phyloP scores from a whole-genome alignment of 2,113 vertebrate genomes.

The Nerophis lumbriciformis region DNA sequence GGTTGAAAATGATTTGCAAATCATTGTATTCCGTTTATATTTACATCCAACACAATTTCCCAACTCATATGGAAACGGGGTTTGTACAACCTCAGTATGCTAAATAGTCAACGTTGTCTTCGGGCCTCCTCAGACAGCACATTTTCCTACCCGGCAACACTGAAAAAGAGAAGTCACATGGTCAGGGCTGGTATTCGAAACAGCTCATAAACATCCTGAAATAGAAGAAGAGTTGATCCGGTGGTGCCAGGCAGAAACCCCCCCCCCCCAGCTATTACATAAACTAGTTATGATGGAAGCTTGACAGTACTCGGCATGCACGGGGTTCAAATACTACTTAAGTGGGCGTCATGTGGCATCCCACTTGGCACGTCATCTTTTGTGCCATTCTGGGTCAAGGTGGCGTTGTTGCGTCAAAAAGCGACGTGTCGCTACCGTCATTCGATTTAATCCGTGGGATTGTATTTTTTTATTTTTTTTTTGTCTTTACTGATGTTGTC shows the following conservation, averaged over 20 bases:
- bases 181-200: slow-evolving; percentile 23
- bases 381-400: not conserved
- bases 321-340: not conserved
- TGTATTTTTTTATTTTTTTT: too few species aligned
- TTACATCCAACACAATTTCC: too few species aligned
- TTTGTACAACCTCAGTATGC: too few species aligned
- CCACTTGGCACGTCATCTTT: not conserved
- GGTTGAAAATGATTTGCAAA: too few species aligned
- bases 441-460: not conserved
- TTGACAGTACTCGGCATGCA: not conserved
- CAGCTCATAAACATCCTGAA: slow-evolving; percentile 19
- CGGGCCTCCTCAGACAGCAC: not conserved
- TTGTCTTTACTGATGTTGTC: not conserved
- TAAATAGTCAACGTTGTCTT: not conserved
- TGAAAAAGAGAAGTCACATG: slow-evolving; percentile 4
- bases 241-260: slow-evolving; percentile 12
- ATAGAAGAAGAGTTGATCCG: slow-evolving; percentile 15
- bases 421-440: not conserved
- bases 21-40: too few species aligned
- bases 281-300: slow-evolving; percentile 18
- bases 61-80: too few species aligned
- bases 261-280: slow-evolving; percentile 3
- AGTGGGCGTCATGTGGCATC: not conserved
- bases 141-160: slow-evolving; percentile 27
- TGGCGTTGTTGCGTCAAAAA: not conserved